phyloP scores from a whole-genome alignment of 2,797 vertebrate species.

The Picus viridis region DNA sequence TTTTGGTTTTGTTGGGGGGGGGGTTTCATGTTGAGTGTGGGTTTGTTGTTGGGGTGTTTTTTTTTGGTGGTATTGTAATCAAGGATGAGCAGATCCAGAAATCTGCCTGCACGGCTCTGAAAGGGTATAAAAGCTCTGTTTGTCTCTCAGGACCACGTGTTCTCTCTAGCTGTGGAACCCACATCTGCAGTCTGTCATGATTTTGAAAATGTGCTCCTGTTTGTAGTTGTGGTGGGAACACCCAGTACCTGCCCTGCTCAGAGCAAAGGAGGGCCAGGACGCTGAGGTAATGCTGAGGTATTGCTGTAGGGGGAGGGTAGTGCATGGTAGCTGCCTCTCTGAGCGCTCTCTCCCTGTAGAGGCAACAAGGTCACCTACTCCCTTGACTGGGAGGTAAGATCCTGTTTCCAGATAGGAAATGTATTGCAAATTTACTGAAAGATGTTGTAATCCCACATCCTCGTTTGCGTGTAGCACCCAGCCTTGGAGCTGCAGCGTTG shows the following conservation, averaged over 20 bases:
- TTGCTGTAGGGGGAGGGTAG: neutral
- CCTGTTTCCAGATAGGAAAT: neutral
- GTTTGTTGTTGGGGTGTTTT: neutral
- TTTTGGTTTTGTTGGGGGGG: neutral
- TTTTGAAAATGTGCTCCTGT: constrained; percentile 44
- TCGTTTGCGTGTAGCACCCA: neutral
- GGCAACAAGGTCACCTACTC: neutral
- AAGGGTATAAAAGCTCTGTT: constrained; percentile 53
- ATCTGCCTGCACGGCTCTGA: constrained; percentile 35
- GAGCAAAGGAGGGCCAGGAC: neutral
- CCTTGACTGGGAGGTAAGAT: neutral
- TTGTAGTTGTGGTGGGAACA: constrained; percentile 27
- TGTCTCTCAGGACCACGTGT: constrained; percentile 39
- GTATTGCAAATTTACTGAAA: neutral
- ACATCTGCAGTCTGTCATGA: constrained; percentile 51
- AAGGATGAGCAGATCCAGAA: constrained; percentile 51
- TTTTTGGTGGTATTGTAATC: constrained; percentile 40
- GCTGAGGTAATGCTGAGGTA: constrained; percentile 41
- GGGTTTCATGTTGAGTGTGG: neutral
- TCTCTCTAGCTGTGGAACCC: constrained; percentile 45
- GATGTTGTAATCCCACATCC: neutral
- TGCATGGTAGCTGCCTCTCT: neutral
- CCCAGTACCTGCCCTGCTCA: constrained; percentile 38
- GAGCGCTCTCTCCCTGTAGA: neutral
- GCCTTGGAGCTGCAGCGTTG: neutral